These are phyloP conservation scores for Corythoichthys haematopterus DNA, from an alignment of 2,113 vertebrate species.

Conservation along the genomic window DNA sequence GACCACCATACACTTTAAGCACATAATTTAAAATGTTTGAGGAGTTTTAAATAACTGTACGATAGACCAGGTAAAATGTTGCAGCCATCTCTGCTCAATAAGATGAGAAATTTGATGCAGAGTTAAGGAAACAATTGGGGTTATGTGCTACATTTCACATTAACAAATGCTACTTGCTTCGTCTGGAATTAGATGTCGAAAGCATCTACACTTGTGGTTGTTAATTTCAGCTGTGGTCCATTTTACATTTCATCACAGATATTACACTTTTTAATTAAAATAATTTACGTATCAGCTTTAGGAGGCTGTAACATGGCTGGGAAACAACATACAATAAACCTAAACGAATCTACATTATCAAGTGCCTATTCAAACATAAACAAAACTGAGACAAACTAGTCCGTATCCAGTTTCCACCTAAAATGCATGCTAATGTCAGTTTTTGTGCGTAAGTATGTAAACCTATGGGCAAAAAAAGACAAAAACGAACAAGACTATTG, in stretches of 20 bases:
- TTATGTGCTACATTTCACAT: slow-evolving; percentile 17
- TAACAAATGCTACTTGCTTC: not conserved
- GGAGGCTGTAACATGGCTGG: slow-evolving; percentile 22
- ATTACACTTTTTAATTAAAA: not conserved
- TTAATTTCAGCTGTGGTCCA: not conserved
- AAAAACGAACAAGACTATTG: slow-evolving; percentile 27
- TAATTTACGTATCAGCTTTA: slow-evolving; percentile 5
- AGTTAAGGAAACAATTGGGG: slow-evolving; percentile 19
- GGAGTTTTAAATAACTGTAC: not conserved
- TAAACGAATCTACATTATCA: slow-evolving; percentile 8
- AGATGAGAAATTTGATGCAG: slow-evolving; percentile 23
- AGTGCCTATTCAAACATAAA: slow-evolving; percentile 11
- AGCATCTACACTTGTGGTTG: slow-evolving; percentile 8
- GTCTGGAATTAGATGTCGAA: not conserved
- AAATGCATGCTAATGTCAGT: slow-evolving; percentile 24
- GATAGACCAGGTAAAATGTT: not conserved
- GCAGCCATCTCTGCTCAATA: not conserved
- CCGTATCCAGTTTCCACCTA: slow-evolving; percentile 5
- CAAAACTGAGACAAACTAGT: slow-evolving; percentile 18
- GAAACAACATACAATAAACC: slow-evolving; percentile 18
- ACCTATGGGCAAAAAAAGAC: slow-evolving; percentile 37
- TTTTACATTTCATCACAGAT: slow-evolving; percentile 9
- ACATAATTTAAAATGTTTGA: not conserved
- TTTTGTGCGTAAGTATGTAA: slow-evolving; percentile 41
- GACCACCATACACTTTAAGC: not conserved